phyloP scores from a whole-genome alignment of 2,888 invertebrate species.

The Diaprepes abbreviatus region DNA sequence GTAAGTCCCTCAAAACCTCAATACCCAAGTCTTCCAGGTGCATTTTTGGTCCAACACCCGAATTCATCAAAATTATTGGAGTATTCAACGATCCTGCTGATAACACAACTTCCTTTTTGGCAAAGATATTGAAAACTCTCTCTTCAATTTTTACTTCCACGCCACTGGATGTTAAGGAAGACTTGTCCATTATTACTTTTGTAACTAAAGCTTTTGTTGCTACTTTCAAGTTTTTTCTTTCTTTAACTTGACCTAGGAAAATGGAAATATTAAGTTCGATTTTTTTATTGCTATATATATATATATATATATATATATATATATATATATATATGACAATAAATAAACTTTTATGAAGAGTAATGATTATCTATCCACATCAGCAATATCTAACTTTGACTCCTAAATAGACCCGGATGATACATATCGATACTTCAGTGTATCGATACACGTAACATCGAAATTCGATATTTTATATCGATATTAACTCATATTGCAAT shows the following conservation, averaged over 20 bases:
- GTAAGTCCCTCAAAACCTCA: conserved; percentile 65
- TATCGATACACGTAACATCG: too few relatives aligned
- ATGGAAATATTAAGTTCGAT: too few relatives aligned
- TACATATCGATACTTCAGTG: too few relatives aligned
- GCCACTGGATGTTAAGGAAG: conserved; percentile 66
- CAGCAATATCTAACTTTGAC: too few relatives aligned
- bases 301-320: too few relatives aligned
- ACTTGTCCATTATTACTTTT: conserved; percentile 69
- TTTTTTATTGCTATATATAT: too few relatives aligned
- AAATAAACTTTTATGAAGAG: too few relatives aligned
- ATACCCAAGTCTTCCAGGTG: conserved; percentile 69
- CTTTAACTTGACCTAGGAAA: conserved; percentile 57
- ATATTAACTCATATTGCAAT: too few relatives aligned
- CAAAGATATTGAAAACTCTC: conserved; percentile 59
- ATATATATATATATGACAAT: too few relatives aligned
- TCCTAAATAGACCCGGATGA: too few relatives aligned
- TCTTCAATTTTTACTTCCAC: conserved; percentile 65
- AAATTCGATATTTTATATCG: too few relatives aligned
- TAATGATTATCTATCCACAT: too few relatives aligned
- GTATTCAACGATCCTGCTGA: conserved; percentile 77
- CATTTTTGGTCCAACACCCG: conserved; percentile 74
- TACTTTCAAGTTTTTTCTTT: conserved; percentile 73
- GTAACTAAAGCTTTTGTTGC: conserved; percentile 72
- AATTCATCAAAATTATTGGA: conserved; percentile 78
- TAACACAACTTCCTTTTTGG: conserved; percentile 75